A percentile compares a stretch with the other conserved stretches of the same genome.
Conservation (phyloP, 1,140 invertebrate genomes). For the Papilio glaucus region DNA sequence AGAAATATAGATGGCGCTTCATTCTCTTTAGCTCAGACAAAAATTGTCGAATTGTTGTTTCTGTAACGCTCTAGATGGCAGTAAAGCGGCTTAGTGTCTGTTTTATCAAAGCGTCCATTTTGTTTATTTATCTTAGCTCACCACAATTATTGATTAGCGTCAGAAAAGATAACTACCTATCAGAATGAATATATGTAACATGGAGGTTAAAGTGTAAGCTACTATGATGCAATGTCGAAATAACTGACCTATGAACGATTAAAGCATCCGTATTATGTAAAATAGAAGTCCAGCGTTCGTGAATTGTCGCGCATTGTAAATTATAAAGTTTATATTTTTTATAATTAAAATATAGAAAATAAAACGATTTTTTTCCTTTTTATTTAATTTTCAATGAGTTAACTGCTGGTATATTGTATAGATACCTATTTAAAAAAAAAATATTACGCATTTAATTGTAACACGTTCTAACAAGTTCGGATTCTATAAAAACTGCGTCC, state of each 20-base stretch:
- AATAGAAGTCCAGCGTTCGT: too few relatives aligned
- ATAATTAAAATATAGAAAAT: too few relatives aligned
- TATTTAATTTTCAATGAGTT: too few relatives aligned
- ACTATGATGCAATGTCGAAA: constrained; percentile 6
- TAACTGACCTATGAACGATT: constrained; percentile 7
- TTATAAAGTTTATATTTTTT: too few relatives aligned
- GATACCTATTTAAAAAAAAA: too few relatives aligned
- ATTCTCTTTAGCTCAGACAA: background rate
- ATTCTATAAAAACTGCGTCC: too few relatives aligned
- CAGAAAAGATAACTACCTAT: background rate
- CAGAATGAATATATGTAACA: constrained; percentile 15
- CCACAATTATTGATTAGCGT: constrained; percentile 13
- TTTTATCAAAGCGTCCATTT: constrained; percentile 9
- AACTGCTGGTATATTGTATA: too few relatives aligned
- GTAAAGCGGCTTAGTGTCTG: background rate
- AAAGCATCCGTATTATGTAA: background rate
- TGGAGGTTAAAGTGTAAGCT: constrained; percentile 8
- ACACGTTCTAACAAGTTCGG: too few relatives aligned
- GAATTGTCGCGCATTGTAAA: too few relatives aligned
- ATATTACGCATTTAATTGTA: too few relatives aligned
- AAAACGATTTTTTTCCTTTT: too few relatives aligned
- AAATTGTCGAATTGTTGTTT: background rate
- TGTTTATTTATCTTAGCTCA: constrained; percentile 15
- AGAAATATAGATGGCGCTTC: background rate
- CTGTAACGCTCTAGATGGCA: background rate